Conservation (phyloP, 2,888 invertebrate genomes). For the Lottia scabra region DNA sequence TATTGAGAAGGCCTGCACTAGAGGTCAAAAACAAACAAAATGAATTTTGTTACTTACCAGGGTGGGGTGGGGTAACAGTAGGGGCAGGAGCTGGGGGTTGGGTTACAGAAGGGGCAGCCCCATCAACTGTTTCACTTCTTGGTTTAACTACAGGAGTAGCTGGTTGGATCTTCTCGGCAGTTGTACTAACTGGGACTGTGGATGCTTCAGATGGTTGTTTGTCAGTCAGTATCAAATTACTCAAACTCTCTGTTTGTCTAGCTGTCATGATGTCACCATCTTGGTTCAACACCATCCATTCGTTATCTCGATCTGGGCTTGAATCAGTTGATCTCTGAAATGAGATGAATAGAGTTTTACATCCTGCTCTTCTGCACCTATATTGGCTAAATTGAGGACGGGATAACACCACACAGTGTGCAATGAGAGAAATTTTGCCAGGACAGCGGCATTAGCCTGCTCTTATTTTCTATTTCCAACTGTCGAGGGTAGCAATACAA, state of each 20-base stretch:
- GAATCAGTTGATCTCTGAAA: not conserved
- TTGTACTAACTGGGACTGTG: not conserved
- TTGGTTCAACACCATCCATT: conserved; percentile 3
- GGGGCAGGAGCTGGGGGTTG: not conserved
- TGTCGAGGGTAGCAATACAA: no score
- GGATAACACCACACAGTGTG: no score
- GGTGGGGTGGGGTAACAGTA: conserved; percentile 4
- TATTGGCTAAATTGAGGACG: no score
- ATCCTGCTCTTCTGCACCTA: no score
- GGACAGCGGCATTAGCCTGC: no score
- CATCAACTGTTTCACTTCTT: not conserved
- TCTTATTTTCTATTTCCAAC: no score
- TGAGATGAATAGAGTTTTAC: not conserved
- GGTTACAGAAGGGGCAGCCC: not conserved
- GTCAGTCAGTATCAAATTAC: no score
- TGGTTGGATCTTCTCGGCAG: not conserved
- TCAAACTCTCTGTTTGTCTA: not conserved
- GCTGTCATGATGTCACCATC: not conserved
- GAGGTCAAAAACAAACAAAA: no score
- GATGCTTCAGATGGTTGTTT: not conserved
- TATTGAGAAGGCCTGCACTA: no score
- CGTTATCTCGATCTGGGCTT: not conserved
- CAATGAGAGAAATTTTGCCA: no score
- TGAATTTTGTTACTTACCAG: not conserved
- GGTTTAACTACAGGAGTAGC: not conserved